Evolutionary conservation across 2,888 invertebrate genomes (phyloP).

Genomic region (Anorthoa munda): DNA sequence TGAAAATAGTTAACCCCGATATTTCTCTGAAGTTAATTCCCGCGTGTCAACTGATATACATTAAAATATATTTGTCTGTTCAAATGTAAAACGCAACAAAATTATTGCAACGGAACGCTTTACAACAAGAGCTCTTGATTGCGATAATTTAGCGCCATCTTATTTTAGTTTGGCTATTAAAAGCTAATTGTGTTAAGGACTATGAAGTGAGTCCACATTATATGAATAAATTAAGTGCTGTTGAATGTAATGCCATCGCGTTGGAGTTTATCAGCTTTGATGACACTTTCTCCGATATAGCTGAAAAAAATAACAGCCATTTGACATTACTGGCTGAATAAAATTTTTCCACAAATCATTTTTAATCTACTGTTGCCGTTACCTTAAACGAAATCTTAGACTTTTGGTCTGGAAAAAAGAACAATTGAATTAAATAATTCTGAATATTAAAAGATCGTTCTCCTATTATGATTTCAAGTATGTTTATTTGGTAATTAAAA

Average conservation of each 20-base stretch:
- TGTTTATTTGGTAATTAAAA: constrained; percentile 61
- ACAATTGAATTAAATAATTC: background rate
- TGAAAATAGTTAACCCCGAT: constrained; percentile 67
- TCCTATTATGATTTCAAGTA: constrained; percentile 51
- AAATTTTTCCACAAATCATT: background rate
- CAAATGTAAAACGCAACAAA: constrained; percentile 66
- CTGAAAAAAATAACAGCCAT: constrained; percentile 8
- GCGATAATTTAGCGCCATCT: constrained; percentile 82
- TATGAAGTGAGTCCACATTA: constrained; percentile 67
- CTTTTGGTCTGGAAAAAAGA: background rate
- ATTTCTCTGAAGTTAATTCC: constrained; percentile 58
- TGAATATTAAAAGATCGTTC: constrained; percentile 32
- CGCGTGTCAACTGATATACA: constrained; percentile 65
- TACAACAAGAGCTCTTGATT: constrained; percentile 77
- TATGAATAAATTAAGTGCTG: constrained; percentile 55
- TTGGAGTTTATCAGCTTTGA: constrained; percentile 34
- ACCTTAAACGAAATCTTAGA: background rate
- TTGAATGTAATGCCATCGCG: constrained; percentile 43
- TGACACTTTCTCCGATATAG: constrained; percentile 23
- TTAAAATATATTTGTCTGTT: constrained; percentile 67
- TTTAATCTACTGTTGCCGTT: background rate
- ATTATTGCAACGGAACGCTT: constrained; percentile 69
- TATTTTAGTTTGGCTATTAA: constrained; percentile 84
- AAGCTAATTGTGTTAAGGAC: constrained; percentile 85
- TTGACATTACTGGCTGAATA: constrained; percentile 28